These are phyloP conservation scores for Sebastes goodei DNA, from an alignment of 2,797 vertebrate species.

Conservation along the genomic window DNA sequence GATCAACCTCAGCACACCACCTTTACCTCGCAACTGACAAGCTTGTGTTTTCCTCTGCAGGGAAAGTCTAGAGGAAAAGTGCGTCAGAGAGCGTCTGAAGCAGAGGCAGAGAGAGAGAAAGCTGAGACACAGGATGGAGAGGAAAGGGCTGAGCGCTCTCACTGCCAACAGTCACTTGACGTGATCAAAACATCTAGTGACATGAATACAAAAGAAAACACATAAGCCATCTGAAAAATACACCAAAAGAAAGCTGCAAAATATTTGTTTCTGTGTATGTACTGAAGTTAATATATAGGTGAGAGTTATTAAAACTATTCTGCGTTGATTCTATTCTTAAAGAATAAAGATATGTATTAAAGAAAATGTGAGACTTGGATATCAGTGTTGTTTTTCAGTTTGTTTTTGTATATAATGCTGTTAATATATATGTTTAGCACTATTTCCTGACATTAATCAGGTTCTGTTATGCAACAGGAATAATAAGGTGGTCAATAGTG, in stretches of 20 bases:
- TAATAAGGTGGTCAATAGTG: neutral
- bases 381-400: conserved; percentile 4
- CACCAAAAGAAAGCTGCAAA: conserved; percentile 66
- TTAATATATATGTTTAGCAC: neutral
- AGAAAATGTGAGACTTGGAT: conserved; percentile 35
- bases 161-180: conserved; percentile 53
- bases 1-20: neutral
- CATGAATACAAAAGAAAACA: conserved; percentile 49
- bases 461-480: neutral
- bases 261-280: conserved; percentile 82
- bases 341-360: conserved; percentile 85
- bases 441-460: neutral
- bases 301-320: conserved; percentile 76
- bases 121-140: conserved; percentile 30
- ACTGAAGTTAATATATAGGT: conserved; percentile 82
- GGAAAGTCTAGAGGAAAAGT: conserved; percentile 68
- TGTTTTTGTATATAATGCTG: neutral
- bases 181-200: conserved; percentile 38
- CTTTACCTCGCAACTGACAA: neutral
- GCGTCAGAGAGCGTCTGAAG: conserved; percentile 20
- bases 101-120: neutral
- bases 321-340: conserved; percentile 83
- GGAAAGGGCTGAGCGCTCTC: conserved; percentile 39
- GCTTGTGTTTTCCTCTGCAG: conserved; percentile 48
- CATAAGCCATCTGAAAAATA: conserved; percentile 66